A percentile compares a stretch with the other conserved stretches of the same genome.
Evolutionary conservation across 2,888 invertebrate genomes (phyloP).

Genomic region (Monoplex corrugatus): DNA sequence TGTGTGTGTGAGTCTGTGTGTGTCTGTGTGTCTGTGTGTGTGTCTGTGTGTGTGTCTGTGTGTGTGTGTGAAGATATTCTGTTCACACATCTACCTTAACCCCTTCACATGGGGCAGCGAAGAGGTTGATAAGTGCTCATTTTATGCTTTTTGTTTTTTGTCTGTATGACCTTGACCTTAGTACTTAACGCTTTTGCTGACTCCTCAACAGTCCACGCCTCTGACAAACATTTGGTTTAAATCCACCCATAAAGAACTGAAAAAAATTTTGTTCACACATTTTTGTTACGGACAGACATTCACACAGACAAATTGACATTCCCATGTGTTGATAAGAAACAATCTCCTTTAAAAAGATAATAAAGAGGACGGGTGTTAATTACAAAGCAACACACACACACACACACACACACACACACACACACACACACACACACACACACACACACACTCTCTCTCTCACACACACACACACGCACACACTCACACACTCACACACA

Average conservation of each 20-base stretch:
- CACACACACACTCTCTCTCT: neutral
- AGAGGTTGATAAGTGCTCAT: neutral
- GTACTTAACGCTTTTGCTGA: neutral
- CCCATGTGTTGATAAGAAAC: too few species aligned
- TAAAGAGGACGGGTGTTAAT: too few species aligned
- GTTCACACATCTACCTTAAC: neutral
- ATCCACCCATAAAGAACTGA: too few species aligned
- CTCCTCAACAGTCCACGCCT: too few species aligned
- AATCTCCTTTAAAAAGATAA: too few species aligned
- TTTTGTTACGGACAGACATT: neutral
- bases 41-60: constrained; percentile 20
- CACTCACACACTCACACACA: neutral
- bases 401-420: neutral
- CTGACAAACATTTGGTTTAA: too few species aligned
- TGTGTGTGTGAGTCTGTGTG: too few species aligned
- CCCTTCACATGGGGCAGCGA: neutral
- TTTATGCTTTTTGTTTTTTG: too few species aligned
- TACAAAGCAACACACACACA: neutral
- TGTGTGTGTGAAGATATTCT: neutral
- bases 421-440: neutral
- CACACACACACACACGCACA: neutral
- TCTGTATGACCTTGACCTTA: too few species aligned
- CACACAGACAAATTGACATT: too few species aligned
- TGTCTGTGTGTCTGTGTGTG: constrained; percentile 9
- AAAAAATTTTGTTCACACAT: too few species aligned